Evolutionary conservation across 2,113 vertebrate genomes (phyloP), one percentile per base, ranked within the genome.

Genomic region (Clarias batrachus): DNA sequence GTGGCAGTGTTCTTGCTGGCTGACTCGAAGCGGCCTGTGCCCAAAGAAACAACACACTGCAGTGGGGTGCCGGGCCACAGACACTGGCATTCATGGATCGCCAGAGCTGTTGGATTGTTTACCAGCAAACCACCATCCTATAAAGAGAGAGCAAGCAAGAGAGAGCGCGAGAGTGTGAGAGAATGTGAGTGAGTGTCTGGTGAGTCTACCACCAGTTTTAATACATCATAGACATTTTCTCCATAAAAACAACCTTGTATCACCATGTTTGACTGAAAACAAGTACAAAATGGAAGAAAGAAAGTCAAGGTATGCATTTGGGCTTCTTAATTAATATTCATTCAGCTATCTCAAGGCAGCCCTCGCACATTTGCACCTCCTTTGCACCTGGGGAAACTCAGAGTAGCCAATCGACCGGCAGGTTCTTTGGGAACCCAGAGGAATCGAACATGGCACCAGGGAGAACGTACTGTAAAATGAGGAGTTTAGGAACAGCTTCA

Each of bases 71-170:
- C 91, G 0, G 98, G 98, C 98, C 98, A 99, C 84, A 99, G 94
- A 90, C 97, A 97, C 89, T 97, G 96, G 87, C 95, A 97, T 91
- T 98, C 97, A 0, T 98, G 97, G 88, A 99, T 93, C 5, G 97
- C 98, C 89, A 99, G 92, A 0, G 97, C 97, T 4, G 97, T 97
- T 88, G 98, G 97, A 88, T 99, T 99, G 93, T 99, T 99, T 74
- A 99, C 93, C 88, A 99, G 97, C 90, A 99, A 94, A 82, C 97
- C 98, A 88, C 98, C 98, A 84, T 99, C 98, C 98, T 99, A 90
- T 6, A 88, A 60, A 88, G 37, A 89, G 17, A 27, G 3, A 14
- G 74, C 78, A 25, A 57, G 57, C 19, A 33, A 57, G 68, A 79
- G 54, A 27, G 77, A 48, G 48, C 88, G 48, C 88, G 23, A 83